Evolutionary conservation across 2,888 invertebrate species (phyloP).

Genomic region (Lissonota sp.): DNA sequence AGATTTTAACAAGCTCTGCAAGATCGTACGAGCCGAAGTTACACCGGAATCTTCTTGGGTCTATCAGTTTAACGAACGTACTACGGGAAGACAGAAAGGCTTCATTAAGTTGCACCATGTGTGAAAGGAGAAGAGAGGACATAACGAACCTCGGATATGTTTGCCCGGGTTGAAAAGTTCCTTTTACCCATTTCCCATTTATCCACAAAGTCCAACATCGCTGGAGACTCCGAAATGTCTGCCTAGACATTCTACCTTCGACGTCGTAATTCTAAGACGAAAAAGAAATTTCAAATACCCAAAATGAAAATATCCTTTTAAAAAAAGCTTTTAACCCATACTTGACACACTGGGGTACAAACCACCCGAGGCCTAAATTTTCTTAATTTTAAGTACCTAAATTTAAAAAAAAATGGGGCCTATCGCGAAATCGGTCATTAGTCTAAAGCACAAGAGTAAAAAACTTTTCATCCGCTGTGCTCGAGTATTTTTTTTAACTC

Average conservation of each 20-base stretch:
- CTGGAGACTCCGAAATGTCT: background rate
- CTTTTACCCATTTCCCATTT: slow-evolving; percentile 4
- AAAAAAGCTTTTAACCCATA: too few relatives aligned
- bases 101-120: slow-evolving; percentile 29
- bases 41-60: background rate
- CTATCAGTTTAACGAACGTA: too few relatives aligned
- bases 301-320: too few relatives aligned
- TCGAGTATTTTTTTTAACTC: too few relatives aligned
- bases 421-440: too few relatives aligned
- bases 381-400: too few relatives aligned
- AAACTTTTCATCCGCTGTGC: background rate
- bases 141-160: slow-evolving; percentile 2
- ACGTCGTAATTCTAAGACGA: too few relatives aligned
- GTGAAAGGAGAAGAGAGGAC: background rate
- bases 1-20: background rate
- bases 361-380: too few relatives aligned
- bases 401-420: too few relatives aligned
- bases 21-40: background rate
- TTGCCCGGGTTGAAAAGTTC: slow-evolving; percentile 6
- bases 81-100: background rate
- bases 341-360: too few relatives aligned
- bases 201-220: background rate
- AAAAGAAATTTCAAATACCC: background rate
- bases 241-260: too few relatives aligned
- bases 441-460: background rate